Evolutionary conservation across 1,140 invertebrate genomes (phyloP), one percentile per base, ranked within the genome.

Genomic region (Augochlora pura): DNA sequence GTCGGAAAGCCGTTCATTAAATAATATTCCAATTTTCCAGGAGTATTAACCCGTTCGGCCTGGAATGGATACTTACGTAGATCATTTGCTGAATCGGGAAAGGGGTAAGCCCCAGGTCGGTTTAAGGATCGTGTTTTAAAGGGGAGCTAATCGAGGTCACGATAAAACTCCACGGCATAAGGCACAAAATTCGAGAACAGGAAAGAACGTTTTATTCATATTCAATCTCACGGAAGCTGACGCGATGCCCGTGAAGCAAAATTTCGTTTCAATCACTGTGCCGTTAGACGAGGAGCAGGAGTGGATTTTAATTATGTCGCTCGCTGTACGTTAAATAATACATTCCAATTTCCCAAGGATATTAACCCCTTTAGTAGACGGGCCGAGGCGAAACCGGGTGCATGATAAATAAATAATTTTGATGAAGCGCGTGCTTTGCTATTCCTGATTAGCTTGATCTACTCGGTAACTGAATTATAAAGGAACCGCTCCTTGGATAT

Each of bases 341-440:
- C 38, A 73, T 79, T 68, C 63, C 80, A 82, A 82, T 82, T 82
- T 73, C 77, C 80, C 69, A 78, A 73, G 76, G 68, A 82, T 73
- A 82, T 78, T 78, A 82, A 82, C 76, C 80, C 69, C 68, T 78
- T 78, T 68, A 70, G 63, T 23, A 21, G 38, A 14, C 16, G 18
- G 59, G 59, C 21, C 25, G 60, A 18, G 27, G 38, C 25, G 68
- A 60, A 79, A 73, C 64, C 16, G 0, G 25, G 63, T 27, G 63
- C 18, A 0, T 16, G 23, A 9, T 79, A 71, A 79, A 82, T 82
- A 82, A 82, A 82, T 79, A 42, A 82, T 82, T 72, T 81, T 59
- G 21, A 77, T 27, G 74, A 70, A 70, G 60, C 66, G 10, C 49
- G 39, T 49, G 67, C 79, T 76, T 76, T 46, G 23, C 65, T 49